Evolutionary conservation across 2,113 vertebrate species (phyloP).

Genomic region (Corythaixoides concolor): DNA sequence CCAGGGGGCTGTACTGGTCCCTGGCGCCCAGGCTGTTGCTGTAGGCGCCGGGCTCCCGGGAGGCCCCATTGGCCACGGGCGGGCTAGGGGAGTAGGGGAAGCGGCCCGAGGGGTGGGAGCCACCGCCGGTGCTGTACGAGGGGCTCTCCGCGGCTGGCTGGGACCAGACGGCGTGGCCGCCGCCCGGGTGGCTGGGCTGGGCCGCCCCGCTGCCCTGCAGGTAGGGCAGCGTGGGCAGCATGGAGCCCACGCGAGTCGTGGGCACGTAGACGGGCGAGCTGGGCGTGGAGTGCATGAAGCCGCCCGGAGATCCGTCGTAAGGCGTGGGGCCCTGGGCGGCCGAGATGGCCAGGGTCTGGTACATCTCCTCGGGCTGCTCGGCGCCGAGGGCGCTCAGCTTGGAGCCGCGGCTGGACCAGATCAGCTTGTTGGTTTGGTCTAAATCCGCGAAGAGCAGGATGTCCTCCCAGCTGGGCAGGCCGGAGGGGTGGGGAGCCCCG

Average conservation of each 20-base stretch:
- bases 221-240: conserved; percentile 91
- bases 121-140: conserved; percentile 71
- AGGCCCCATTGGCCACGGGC: conserved; percentile 85
- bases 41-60: conserved; percentile 76
- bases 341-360: conserved; percentile 92
- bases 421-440: conserved; percentile 90
- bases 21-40: conserved; percentile 81
- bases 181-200: conserved; percentile 84
- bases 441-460: conserved; percentile 92
- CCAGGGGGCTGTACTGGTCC: conserved; percentile 89
- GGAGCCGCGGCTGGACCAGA: conserved; percentile 86
- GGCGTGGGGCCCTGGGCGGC: conserved; percentile 84
- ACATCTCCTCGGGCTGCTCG: conserved; percentile 89
- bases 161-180: conserved; percentile 82
- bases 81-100: conserved; percentile 92
- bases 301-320: conserved; percentile 86
- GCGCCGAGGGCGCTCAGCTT: conserved; percentile 82
- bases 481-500: conserved; percentile 75
- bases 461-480: conserved; percentile 84
- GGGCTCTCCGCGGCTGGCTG: conserved; percentile 78
- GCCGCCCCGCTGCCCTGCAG: conserved; percentile 82
- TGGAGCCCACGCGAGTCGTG: conserved; percentile 90
- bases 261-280: conserved; percentile 94
- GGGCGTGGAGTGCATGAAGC: conserved; percentile 91
- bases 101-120: conserved; percentile 85